Conservation (phyloP, 2,888 invertebrate species). For the Lomographa bimaculata region DNA sequence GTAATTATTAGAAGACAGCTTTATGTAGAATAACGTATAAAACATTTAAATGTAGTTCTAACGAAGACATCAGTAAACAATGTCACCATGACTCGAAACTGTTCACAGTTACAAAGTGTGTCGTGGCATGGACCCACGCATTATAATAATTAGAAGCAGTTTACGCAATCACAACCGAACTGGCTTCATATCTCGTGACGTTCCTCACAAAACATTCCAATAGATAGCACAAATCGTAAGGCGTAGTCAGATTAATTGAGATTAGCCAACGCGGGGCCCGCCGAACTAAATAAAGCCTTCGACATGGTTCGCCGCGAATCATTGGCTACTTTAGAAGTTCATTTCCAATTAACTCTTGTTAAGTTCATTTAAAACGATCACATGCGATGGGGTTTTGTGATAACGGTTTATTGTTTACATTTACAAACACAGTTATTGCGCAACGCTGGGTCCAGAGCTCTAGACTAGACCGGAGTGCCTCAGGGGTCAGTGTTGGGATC, state of each 20-base stretch:
- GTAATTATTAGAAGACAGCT: too few relatives aligned
- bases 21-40: too few relatives aligned
- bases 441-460: too few relatives aligned
- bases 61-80: too few relatives aligned
- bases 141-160: slow-evolving; percentile 12
- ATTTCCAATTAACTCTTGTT: slow-evolving; percentile 29
- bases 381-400: slow-evolving; percentile 27
- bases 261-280: slow-evolving; percentile 13
- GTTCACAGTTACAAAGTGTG: background rate
- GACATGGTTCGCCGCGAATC: slow-evolving; percentile 10
- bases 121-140: slow-evolving; percentile 5
- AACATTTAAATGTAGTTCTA: too few relatives aligned
- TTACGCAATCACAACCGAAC: slow-evolving; percentile 5
- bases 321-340: slow-evolving; percentile 11
- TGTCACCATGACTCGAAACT: too few relatives aligned
- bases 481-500: slow-evolving; percentile 35
- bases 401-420: slow-evolving; percentile 42
- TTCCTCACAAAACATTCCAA: slow-evolving; percentile 1
- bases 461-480: slow-evolving; percentile 26
- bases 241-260: slow-evolving; percentile 2
- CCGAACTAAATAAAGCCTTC: slow-evolving; percentile 14
- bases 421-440: slow-evolving; percentile 31
- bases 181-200: slow-evolving; percentile 7
- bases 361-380: slow-evolving; percentile 22
- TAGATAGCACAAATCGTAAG: slow-evolving; percentile 3